Evolutionary conservation across 2,888 invertebrate genomes (phyloP), one percentile per base, ranked within the genome.

Genomic region (Cryptocephalus primarius): DNA sequence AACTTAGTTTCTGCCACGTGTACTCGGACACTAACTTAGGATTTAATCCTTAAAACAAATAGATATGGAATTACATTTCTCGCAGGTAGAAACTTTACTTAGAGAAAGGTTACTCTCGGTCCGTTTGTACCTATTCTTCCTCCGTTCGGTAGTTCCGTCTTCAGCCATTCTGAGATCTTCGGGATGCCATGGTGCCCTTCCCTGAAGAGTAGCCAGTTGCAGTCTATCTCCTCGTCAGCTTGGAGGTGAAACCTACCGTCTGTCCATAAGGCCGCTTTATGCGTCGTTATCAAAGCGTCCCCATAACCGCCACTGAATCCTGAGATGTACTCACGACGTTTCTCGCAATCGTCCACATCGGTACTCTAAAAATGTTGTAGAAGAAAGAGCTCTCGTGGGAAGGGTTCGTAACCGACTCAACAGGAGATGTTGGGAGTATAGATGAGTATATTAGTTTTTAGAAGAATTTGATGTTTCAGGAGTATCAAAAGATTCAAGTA

Each of bases 171-270:
- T 0, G 80, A 72, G 44, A 83, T 72, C 4, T 75, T 74, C 1
- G 78, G 79, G 42, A 79, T 77, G 47, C 75, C 73, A 10, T 72
- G 72, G 48, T 78, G 76, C 43, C 87, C 88, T 45, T 80, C 78
- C 59, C 86, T 83, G 76, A 90, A 85, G 14, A 97, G 78, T 12
- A 79, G 77, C 99, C 99, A 99, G 55, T 89, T 84, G 67, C 88
- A 88, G 57, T 89, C 85, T 40, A 97, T 71, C 62, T 90, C 80
- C 32, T 82, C 76, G 45, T 88, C 82, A 0, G 95, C 95, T 65
- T 95, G 91, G 1, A 69, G 54, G 53, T 70, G 82, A 67, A 95
- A 96, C 4, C 91, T 78, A 1, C 88, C 84, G 58, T 95, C 89
- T 0, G 94, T 91, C 96, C 97, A 99, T 36, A 99, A 69, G 0